Evolutionary conservation across 35 echinoderm and acorn worm genomes (phyloP), one percentile per base, ranked within the genome.

Genomic region (Amphiura filiformis): DNA sequence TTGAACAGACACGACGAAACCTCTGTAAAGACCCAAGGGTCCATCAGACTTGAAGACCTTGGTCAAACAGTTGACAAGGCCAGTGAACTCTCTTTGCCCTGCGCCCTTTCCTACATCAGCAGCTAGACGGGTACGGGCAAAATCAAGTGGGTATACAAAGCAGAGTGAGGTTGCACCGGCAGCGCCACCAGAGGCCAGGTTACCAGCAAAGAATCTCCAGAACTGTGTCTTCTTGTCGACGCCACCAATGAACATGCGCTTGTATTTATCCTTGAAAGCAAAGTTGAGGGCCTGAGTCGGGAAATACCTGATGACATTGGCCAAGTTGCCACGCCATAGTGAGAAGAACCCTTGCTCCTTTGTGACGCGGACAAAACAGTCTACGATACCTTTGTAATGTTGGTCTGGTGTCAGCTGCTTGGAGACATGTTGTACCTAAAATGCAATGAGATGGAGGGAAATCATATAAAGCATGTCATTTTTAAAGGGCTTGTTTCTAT

Each of bases 181-280:
- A 70, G 96, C 96, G 87, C 92, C 96, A 90, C 96, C 96, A 94
- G 96, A n/a, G n/a, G n/a, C n/a, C n/a, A n/a, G n/a, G n/a, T n/a
- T n/a, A n/a, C n/a, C n/a, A n/a, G n/a, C n/a, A n/a, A n/a, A n/a
- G n/a, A n/a, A n/a, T n/a, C n/a, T n/a, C n/a, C n/a, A n/a, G n/a
- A n/a, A n/a, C n/a, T n/a, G n/a, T n/a, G n/a, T n/a, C n/a, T n/a
- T n/a, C n/a, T n/a, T n/a, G n/a, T n/a, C n/a, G n/a, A n/a, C n/a
- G n/a, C n/a, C n/a, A n/a, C n/a, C n/a, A n/a, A n/a, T n/a, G n/a
- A n/a, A n/a, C n/a, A n/a, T n/a, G n/a, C n/a, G n/a, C n/a, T n/a
- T n/a, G n/a, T n/a, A n/a, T n/a, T n/a, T n/a, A n/a, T n/a, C n/a
- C n/a, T n/a, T n/a, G n/a, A n/a, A n/a, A n/a, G n/a, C n/a, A n/a